phyloP scores from a whole-genome alignment of 2,113 vertebrate genomes.

The Tichodroma muraria region DNA sequence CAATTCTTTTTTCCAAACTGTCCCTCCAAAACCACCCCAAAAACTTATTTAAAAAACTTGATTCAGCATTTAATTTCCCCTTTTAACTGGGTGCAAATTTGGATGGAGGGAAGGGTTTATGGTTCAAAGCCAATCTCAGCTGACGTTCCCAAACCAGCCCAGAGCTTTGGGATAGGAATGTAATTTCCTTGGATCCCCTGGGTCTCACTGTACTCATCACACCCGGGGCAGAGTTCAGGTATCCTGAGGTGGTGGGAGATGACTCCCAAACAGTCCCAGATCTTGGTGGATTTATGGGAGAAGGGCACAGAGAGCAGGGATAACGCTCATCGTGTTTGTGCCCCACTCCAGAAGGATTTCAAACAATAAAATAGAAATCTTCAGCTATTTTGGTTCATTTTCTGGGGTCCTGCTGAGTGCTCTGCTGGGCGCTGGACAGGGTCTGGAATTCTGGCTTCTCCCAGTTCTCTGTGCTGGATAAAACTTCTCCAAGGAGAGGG shows the following conservation, averaged over 20 bases:
- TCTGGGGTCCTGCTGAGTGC: not conserved
- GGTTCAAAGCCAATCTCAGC: not conserved
- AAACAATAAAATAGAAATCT: not conserved
- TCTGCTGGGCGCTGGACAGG: not conserved
- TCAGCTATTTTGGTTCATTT: not conserved
- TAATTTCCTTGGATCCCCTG: not conserved
- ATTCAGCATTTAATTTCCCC: not conserved
- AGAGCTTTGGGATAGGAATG: not conserved
- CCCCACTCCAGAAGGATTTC: not conserved
- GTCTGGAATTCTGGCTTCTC: not conserved
- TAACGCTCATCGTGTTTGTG: accelerated
- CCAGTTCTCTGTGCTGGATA: not conserved
- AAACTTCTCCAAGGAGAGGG: not conserved
- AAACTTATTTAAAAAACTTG: not conserved
- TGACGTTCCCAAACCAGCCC: not conserved
- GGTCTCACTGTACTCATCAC: not conserved
- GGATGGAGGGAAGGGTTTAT: not conserved
- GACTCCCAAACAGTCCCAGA: not conserved
- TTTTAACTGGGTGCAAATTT: not conserved
- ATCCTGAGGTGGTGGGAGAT: not conserved
- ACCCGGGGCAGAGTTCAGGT: not conserved
- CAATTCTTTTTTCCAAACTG: not conserved
- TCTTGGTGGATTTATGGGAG: not conserved
- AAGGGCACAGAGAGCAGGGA: not conserved
- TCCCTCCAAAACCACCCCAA: not conserved